Base-by-base conservation (phyloP, 1,140 invertebrate species). In the Solenopsis fugax region DNA sequence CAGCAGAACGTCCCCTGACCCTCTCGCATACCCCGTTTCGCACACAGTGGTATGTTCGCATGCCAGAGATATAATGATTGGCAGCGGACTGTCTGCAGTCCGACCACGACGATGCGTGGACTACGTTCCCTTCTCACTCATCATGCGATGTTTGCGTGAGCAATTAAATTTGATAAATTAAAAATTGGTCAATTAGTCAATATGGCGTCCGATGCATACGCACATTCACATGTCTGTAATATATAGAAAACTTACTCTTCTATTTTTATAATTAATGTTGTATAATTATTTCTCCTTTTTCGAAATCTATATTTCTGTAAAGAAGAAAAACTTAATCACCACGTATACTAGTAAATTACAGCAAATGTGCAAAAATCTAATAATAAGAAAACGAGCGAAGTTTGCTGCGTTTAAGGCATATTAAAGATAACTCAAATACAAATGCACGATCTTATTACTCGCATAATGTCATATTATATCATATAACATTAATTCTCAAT, bases 61-160 rank as follows among this genome's bases (percentile, higher is more conserved):
- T 94, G 91, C 91, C 93, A 87, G 90, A 80, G 88, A 88, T 92
- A 94, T 94, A 93, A 94, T 93, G 92, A 93, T 93, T 93, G 92
- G 92, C 91, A 93, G 88, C 91, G 90, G 73, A 88, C 80, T 85
- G 89, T 73, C 71, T 76, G 77, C 69, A 85, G 77, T 87, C 65
- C 85, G 73, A 90, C 86, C 76, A 67, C 67, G 86, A 76, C 86
- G 86, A 90, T 76, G 71, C 67, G 67, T 48, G 24, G 58, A 54
- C 54, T 48, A 82, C 29, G 41, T 84, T 58, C 80, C 24, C 34
- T 12, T 16, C 52, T 71, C 34, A 18, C 45, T 34, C 34, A 65
- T 65, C 29, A 2, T 18, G 41, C 16, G 24, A 24, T 24, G 21
- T 37, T 58, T 60, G n/a, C 58, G 24, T 16, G 34, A 76, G 21